phyloP scores from a whole-genome alignment of 2,113 vertebrate species.

The Pachypanchax playfairii region DNA sequence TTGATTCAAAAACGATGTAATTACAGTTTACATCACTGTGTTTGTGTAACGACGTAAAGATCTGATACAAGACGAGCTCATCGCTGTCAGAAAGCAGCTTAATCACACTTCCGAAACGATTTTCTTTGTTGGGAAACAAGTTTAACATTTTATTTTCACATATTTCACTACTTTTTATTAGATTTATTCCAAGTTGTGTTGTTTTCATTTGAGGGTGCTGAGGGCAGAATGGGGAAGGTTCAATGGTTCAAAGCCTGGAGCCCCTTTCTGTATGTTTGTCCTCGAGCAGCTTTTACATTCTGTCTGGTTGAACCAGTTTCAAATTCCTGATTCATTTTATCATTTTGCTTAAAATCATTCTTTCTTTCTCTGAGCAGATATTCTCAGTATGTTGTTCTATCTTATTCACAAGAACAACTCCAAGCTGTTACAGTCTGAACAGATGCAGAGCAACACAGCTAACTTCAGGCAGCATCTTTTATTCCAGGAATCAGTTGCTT shows the following conservation, averaged over 20 bases:
- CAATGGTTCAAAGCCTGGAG: not conserved
- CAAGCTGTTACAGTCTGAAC: not conserved
- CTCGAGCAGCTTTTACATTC: not conserved
- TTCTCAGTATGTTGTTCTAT: not conserved
- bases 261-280: not conserved
- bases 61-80: no score
- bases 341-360: no score
- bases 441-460: not conserved
- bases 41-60: no score
- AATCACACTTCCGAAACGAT: no score
- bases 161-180: not conserved
- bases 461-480: not conserved
- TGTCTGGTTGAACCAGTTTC: not conserved
- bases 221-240: not conserved
- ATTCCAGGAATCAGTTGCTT: no score
- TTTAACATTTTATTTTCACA: no score
- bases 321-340: not conserved
- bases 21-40: no score
- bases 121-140: no score
- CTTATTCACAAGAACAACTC: not conserved
- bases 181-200: not conserved
- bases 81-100: no score
- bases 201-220: not conserved
- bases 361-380: no score
- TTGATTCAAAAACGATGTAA: no score